These are phyloP conservation scores for Chroicocephalus ridibundus DNA, from an alignment of 2,113 vertebrate genomes.

Conservation along the genomic window DNA sequence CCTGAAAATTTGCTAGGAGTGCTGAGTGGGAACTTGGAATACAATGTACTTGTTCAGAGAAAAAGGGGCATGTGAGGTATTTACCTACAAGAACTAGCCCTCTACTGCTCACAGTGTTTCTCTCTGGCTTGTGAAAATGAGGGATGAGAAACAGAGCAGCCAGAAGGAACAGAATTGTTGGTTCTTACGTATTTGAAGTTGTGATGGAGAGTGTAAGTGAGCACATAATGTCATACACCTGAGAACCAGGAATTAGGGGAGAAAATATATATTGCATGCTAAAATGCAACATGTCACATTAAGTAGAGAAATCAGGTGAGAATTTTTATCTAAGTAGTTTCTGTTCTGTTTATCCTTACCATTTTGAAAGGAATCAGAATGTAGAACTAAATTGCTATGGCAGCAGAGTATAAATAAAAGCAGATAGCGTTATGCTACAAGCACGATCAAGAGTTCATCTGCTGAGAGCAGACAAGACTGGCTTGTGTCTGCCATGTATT, in stretches of 20 bases:
- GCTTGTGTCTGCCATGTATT: not conserved
- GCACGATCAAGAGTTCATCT: not conserved
- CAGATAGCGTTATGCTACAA: not conserved
- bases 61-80: not conserved
- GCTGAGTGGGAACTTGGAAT: not conserved
- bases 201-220: not conserved
- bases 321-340: not conserved
- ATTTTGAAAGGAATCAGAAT: not conserved
- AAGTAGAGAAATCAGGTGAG: not conserved
- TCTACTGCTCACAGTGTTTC: not conserved
- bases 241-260: not conserved
- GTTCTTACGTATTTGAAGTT: not conserved
- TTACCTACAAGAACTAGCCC: not conserved
- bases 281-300: not conserved
- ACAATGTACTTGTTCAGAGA: not conserved
- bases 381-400: not conserved
- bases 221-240: not conserved
- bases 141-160: not conserved
- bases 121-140: not conserved
- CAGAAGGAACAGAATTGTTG: not conserved
- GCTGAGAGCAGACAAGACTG: not conserved
- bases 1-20: not conserved
- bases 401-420: constrained; percentile 26
- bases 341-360: not conserved
- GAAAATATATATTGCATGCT: not conserved